These are phyloP conservation scores for Micrastur ruficollis DNA, from an alignment of 2,797 vertebrate species.

Conservation along the genomic window DNA sequence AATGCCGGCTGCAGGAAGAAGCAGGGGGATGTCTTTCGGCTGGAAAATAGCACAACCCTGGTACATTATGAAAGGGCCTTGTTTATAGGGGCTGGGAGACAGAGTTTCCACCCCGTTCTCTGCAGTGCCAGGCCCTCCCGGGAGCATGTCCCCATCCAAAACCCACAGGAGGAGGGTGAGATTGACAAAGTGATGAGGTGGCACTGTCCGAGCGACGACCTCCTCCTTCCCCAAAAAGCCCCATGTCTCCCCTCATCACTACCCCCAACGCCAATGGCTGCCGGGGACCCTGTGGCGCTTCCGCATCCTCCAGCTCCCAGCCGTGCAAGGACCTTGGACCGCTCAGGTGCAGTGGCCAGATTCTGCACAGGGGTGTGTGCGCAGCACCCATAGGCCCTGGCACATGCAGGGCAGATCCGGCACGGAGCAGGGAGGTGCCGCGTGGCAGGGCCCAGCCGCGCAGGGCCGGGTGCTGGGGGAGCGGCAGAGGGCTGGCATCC, in stretches of 20 bases:
- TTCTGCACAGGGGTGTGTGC: accelerated
- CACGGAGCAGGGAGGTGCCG: not conserved
- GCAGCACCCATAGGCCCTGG: not conserved
- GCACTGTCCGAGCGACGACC: accelerated
- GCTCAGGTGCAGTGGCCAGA: not conserved
- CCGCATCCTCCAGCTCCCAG: not conserved
- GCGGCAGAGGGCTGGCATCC: not conserved
- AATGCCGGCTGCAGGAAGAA: accelerated
- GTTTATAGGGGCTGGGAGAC: not conserved
- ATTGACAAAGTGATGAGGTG: accelerated
- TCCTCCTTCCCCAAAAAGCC: too few relatives aligned
- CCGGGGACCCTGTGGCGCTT: accelerated
- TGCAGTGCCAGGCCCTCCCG: not conserved
- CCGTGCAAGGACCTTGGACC: not conserved
- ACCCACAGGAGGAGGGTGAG: not conserved
- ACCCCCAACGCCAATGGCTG: accelerated
- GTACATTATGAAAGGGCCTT: not conserved
- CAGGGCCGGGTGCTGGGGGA: not conserved
- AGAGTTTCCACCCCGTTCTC: not conserved
- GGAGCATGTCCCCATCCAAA: not conserved
- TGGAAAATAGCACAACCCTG: not conserved
- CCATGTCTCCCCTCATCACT: accelerated
- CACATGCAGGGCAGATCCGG: not conserved
- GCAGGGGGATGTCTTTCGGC: not conserved
- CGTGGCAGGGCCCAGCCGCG: not conserved